Base-by-base conservation (phyloP, 2,113 vertebrate species). In the Procavia capensis region DNA sequence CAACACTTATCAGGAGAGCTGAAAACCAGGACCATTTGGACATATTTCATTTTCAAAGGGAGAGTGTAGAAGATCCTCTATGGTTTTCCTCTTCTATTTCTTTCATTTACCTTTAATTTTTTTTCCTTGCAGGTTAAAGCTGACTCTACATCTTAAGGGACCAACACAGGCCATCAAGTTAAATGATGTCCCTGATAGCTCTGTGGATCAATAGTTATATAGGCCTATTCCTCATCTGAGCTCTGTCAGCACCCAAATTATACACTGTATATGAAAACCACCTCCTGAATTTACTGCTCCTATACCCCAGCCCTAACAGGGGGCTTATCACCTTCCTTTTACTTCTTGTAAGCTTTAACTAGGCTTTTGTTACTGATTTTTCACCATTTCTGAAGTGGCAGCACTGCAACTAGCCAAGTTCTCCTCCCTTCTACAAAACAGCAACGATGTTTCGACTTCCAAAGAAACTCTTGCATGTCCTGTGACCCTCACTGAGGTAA, bases 181-280 rank as follows among this genome's bases (percentile, higher is more conserved):
- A 98, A 98, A 98, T 98, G 95, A 98, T 98, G 94, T 97, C 95
- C 91, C 96, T 97, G 97, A 97, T 97, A 97, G 97, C 96, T 97
- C 94, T 96, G 97, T 96, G 97, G 96, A 97, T 98, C 97, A 96
- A 98, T 98, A 98, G 96, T 95, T 97, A 97, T 97, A 98, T 97
- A 97, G 97, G 93, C 95, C 96, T 96, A 97, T 97, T 96, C 95
- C 76, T 98, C 97, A 98, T 97, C 96, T 39, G 14, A 94, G 95
- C 94, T 97, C 96, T 97, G 97, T 97, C 97, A 98, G 94, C 90
- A 68, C 81, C 96, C 97, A 98, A 97, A 97, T 97, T 97, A 97
- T 97, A 97, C 94, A 96, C 95, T 91, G 91, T 93, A 95, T 96
- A 93, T 96, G 97, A 97, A 97, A 98, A 97, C 96, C 95, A 97